These are phyloP conservation scores for Pseudochirops cupreus DNA, from an alignment of 2,797 vertebrate genomes.

Conservation along the genomic window DNA sequence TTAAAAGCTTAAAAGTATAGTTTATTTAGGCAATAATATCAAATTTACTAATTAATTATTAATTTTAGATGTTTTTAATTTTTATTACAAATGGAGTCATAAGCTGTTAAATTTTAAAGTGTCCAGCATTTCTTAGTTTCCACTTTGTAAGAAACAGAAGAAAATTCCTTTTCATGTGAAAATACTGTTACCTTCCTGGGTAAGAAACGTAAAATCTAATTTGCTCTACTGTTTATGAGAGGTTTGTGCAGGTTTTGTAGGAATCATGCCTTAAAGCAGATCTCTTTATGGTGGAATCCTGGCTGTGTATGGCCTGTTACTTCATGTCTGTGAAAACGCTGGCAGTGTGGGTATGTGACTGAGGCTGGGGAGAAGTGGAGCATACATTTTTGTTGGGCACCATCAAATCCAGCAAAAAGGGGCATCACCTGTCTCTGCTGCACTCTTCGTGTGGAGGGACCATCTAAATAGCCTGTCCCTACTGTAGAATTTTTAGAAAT, in stretches of 20 bases:
- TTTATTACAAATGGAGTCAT: neutral
- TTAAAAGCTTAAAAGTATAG: neutral
- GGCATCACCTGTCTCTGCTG: neutral
- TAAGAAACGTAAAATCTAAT: neutral
- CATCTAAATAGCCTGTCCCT: neutral
- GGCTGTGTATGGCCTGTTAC: neutral
- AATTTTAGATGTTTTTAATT: neutral
- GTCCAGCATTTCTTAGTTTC: neutral
- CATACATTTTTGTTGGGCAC: neutral
- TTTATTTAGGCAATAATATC: neutral
- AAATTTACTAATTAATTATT: neutral
- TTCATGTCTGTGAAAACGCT: neutral
- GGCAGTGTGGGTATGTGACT: neutral
- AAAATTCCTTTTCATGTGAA: neutral
- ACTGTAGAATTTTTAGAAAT: neutral
- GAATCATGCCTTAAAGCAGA: neutral
- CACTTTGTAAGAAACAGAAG: neutral
- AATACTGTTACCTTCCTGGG: neutral
- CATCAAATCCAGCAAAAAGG: neutral
- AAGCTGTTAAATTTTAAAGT: neutral
- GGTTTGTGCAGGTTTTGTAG: neutral
- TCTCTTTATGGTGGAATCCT: neutral
- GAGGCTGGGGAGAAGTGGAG: neutral
- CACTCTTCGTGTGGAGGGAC: neutral
- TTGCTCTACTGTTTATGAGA: neutral